Conservation (phyloP, 2,113 vertebrate genomes). For the Prolemur simus region DNA sequence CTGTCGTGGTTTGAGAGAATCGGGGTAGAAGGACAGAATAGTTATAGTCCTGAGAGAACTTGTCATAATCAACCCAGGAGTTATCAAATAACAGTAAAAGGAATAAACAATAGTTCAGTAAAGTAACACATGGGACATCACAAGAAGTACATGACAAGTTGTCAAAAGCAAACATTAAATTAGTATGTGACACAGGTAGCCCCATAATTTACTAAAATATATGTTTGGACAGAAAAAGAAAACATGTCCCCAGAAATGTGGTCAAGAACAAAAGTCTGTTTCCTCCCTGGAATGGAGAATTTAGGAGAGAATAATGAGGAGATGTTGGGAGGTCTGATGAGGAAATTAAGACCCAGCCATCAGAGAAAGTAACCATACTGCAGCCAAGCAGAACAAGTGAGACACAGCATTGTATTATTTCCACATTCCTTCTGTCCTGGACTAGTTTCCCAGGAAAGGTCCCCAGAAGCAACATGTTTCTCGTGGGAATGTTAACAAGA, state of each 20-base stretch:
- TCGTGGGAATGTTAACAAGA: background rate
- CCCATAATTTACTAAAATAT: background rate
- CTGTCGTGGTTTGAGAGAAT: background rate
- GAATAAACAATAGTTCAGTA: background rate
- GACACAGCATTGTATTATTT: background rate
- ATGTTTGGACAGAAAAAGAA: background rate
- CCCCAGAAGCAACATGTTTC: background rate
- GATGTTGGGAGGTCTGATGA: background rate
- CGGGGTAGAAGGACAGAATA: background rate
- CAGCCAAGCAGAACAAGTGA: background rate
- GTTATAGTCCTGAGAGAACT: background rate
- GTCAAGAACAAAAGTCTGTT: background rate
- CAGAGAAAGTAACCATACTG: background rate
- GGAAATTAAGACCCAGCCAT: background rate
- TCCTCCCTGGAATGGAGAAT: background rate
- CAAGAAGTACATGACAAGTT: background rate
- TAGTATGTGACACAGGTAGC: background rate
- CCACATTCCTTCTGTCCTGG: background rate
- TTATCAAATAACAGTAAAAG: conserved; percentile 2
- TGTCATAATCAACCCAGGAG: background rate
- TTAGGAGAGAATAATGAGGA: conserved; percentile 16
- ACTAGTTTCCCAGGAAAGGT: background rate
- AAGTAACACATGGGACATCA: background rate
- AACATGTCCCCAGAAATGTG: background rate
- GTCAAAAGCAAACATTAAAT: background rate